Evolutionary conservation across 2,888 invertebrate species (phyloP).

Genomic region (Aelia acuminata): DNA sequence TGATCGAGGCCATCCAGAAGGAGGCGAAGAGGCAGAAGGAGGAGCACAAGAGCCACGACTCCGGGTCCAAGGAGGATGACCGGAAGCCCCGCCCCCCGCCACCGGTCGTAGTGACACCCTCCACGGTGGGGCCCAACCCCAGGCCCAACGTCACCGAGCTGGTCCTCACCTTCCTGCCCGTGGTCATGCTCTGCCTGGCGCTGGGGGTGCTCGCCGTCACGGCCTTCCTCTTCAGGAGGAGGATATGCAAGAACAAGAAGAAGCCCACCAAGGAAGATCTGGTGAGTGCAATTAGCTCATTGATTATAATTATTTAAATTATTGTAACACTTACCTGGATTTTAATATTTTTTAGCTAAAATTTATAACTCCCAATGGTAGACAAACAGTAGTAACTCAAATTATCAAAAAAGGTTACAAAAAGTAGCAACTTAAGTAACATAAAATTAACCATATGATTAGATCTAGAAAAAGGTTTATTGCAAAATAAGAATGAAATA

Average conservation of each 20-base stretch:
- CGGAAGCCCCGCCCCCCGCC: slow-evolving; percentile 54
- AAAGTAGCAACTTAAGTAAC: too few relatives aligned
- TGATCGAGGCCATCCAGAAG: slow-evolving; percentile 3
- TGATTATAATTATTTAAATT: too few relatives aligned
- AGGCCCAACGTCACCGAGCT: slow-evolving; percentile 69
- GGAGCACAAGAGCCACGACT: not conserved
- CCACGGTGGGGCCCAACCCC: slow-evolving; percentile 60
- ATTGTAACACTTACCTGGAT: too few relatives aligned
- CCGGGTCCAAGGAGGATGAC: not conserved
- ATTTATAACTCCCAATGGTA: too few relatives aligned
- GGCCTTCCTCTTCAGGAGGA: slow-evolving; percentile 80
- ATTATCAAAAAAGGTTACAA: too few relatives aligned
- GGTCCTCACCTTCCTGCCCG: slow-evolving; percentile 79
- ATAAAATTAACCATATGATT: too few relatives aligned
- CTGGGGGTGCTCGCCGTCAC: slow-evolving; percentile 79
- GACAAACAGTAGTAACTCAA: too few relatives aligned
- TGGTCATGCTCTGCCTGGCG: slow-evolving; percentile 79
- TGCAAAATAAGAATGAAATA: too few relatives aligned
- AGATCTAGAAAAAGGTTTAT: too few relatives aligned
- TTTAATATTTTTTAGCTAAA: too few relatives aligned
- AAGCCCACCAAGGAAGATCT: slow-evolving; percentile 81
- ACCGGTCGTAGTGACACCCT: slow-evolving; percentile 60
- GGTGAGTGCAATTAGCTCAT: slow-evolving; percentile 71
- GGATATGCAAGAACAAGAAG: slow-evolving; percentile 74
- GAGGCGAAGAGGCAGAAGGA: slow-evolving; percentile 60